Base-by-base conservation (phyloP, 2,888 invertebrate species). In the Macrophya annulata region DNA sequence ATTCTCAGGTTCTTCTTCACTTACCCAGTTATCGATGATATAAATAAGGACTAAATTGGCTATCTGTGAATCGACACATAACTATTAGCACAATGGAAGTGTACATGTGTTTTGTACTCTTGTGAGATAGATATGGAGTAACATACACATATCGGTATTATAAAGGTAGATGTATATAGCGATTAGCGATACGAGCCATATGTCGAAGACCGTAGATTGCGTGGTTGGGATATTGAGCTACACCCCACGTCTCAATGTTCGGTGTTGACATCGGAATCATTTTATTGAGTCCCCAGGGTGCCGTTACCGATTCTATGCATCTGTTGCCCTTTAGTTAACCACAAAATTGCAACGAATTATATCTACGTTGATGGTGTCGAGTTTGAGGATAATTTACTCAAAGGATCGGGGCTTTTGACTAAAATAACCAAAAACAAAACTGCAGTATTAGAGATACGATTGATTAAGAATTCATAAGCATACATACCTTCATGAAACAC, bases 221-320 rank as follows among this genome's bases (percentile, higher is more conserved):
- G 43, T 51, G 77, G 21, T 77, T 31, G 17, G 62, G 65, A 62
- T n/a, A 59, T 62, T 40, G 62, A 62, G 21, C 65, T n/a, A 40
- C 62, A 55, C 59, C 59, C 68, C 68, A 83, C 5, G 68, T 48
- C 71, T 51, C 48, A 83, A 71, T 83, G 25, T 21, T 45, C 83
- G 77, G 88, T 89, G 89, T 87, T 88, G 89, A 89, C 88, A 85
- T 87, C 86, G 83, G 86, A 88, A 88, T 89, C 85, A 88, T 89
- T 88, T 88, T 86, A 87, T 88, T 85, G 86, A 85, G 68, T 87
- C 88, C 89, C 87, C 4, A 17, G 37, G 88, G 88, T 77, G 86
- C 81, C 65, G 25, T 31, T 15, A 1, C 31, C 71, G 81, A 51
- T n/a, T 31, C 85, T 86, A 45, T 51, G 68, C 86, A 86, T 85